These are phyloP conservation scores for Holcopasites calliopsidis DNA, from an alignment of 1,140 invertebrate genomes.

Conservation along the genomic window DNA sequence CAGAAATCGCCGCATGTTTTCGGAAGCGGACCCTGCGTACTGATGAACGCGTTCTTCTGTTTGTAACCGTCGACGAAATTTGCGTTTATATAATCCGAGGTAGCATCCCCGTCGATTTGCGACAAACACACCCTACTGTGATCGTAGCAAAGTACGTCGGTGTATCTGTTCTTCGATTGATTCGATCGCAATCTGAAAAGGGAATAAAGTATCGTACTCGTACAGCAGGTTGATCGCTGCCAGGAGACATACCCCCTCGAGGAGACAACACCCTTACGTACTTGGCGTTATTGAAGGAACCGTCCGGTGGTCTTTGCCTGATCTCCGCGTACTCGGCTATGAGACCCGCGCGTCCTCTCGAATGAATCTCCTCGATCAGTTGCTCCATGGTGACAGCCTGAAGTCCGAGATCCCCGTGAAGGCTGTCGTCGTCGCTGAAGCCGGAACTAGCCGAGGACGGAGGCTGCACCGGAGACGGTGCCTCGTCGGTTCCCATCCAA, in stretches of 20 bases:
- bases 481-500: constrained; percentile 75
- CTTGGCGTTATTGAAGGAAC: constrained; percentile 89
- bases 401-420: constrained; percentile 84
- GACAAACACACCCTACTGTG: constrained; percentile 94
- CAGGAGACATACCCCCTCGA: too few relatives aligned
- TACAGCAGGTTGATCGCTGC: too few relatives aligned
- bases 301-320: constrained; percentile 88
- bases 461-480: constrained; percentile 84
- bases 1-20: constrained; percentile 97
- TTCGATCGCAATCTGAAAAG: constrained; percentile 88
- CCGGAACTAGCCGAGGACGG: constrained; percentile 90
- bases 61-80: constrained; percentile 99
- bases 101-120: constrained; percentile 86
- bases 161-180: constrained; percentile 96
- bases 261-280: constrained; percentile 65
- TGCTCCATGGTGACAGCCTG: constrained; percentile 86
- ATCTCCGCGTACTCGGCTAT: constrained; percentile 92
- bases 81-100: constrained; percentile 97
- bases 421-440: constrained; percentile 92
- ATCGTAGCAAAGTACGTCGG: constrained; percentile 97
- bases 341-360: constrained; percentile 88
- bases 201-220: background rate
- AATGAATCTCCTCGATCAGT: constrained; percentile 88
- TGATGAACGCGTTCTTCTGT: constrained; percentile 98
- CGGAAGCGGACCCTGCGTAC: constrained; percentile 96